Evolutionary conservation across 2,888 invertebrate species (phyloP).

Genomic region (Eueremaeus valkanovi): DNA sequence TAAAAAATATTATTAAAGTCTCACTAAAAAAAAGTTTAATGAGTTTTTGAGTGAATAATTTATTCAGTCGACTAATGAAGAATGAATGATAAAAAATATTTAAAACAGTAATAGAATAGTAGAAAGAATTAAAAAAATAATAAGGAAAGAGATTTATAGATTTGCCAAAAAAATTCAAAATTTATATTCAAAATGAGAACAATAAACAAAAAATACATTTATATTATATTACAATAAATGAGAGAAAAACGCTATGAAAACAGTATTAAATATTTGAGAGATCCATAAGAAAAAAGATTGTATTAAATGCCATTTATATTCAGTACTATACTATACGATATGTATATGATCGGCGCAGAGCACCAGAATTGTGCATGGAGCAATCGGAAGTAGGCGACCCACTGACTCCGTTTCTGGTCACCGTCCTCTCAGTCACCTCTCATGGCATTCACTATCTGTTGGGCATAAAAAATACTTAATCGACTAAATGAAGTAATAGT

Average conservation of each 20-base stretch:
- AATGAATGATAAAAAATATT: not conserved
- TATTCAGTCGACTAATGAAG: conserved; percentile 4
- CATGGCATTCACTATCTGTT: not conserved
- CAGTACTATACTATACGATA: not conserved
- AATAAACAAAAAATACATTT: not conserved
- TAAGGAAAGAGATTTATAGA: not conserved
- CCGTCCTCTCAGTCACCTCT: conserved; percentile 12
- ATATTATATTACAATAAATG: not conserved
- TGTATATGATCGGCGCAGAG: not conserved
- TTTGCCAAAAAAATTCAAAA: not conserved
- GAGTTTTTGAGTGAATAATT: conserved; percentile 11
- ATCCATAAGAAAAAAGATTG: not conserved
- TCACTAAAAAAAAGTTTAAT: conserved; percentile 15
- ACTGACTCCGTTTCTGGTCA: conserved; percentile 11
- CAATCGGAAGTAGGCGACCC: conserved; percentile 5
- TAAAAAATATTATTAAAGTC: not conserved
- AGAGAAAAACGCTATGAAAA: too few relatives aligned
- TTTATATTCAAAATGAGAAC: not conserved
- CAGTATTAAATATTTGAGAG: not conserved
- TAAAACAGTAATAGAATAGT: not conserved
- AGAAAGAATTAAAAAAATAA: not conserved
- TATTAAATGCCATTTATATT: too few relatives aligned
- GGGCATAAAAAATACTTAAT: not conserved
- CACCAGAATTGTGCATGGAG: too few relatives aligned
- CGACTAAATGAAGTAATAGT: not conserved